Evolutionary conservation across 2,113 vertebrate genomes (phyloP), one percentile per base, ranked within the genome.

Genomic region (Protomyctophum bolini): DNA sequence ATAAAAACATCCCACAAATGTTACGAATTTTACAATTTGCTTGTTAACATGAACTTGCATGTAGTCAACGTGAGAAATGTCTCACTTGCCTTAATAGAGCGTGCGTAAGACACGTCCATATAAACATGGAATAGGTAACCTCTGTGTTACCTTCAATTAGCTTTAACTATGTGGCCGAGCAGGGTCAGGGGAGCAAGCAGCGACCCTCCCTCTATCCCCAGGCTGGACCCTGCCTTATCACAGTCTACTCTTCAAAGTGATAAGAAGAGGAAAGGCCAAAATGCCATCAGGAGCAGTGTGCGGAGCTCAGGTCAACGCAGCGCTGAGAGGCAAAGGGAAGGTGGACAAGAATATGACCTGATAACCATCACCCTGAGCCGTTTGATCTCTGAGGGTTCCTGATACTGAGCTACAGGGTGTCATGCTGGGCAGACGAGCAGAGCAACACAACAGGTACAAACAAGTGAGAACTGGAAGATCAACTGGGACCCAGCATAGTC

Each of bases 401-500:
- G 92, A 91, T 93, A 81, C 88, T 87, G 83, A 77, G 82, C 86
- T 89, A 93, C 88, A 88, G 89, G 87, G 91, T 87, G 87, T 91
- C 91, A 87, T 91, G 91, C 91, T 89, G 92, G 83, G 91, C 33
- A 70, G 88, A 92, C 91, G 84, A 92, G 90, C 79, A 77, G 77
- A 89, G 85, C 76, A 64, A 91, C 91, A 88, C 75, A 80, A 80
- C 92, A 91, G 90, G 92, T 92, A 93, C 92, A 93, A 94, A 92
- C 92, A 94, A 91, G 92, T 82, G n/a, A 77, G 77, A 41, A 75
- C 86, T 87, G 87, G 77, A 89, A 85, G 82, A 87, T 87, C 84
- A 80, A 75, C 82, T 63, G 70, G 72, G 72, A 48, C 70, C 75
- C 64, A 84, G 74, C 72, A 81, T 80, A 81, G 86, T 85, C 78